A percentile compares a stretch with the other conserved stretches of the same genome.
These are phyloP conservation scores for Eleginops maclovinus DNA, from an alignment of 2,113 vertebrate species.

Conservation along the genomic window DNA sequence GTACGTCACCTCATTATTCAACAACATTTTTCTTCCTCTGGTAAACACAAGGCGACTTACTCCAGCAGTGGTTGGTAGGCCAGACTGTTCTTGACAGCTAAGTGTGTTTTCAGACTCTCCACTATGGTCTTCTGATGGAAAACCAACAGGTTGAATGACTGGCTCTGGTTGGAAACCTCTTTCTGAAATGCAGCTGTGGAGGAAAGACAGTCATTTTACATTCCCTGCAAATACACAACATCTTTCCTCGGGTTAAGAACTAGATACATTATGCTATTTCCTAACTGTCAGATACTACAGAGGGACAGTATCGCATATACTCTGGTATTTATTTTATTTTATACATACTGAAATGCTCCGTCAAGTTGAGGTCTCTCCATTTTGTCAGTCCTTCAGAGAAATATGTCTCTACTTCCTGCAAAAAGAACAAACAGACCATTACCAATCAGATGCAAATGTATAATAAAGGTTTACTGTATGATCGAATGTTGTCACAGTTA, in stretches of 20 bases:
- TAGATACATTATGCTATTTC: background rate
- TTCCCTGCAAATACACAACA: background rate
- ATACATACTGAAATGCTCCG: conserved; percentile 92
- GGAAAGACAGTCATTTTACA: conserved; percentile 7
- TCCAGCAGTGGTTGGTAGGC: conserved; percentile 94
- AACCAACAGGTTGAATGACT: conserved; percentile 96
- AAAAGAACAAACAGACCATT: conserved; percentile 6
- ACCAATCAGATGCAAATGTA: background rate
- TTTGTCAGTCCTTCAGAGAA: conserved; percentile 95
- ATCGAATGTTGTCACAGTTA: no score
- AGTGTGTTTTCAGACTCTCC: conserved; percentile 91
- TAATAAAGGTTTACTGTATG: background rate
- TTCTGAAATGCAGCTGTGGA: conserved; percentile 88
- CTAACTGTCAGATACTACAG: no score
- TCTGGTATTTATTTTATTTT: background rate
- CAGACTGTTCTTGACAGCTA: conserved; percentile 88
- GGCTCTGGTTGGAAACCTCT: conserved; percentile 91
- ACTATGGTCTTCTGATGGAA: conserved; percentile 93
- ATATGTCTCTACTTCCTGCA: conserved; percentile 95
- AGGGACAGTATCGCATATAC: background rate
- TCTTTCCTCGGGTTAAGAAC: background rate
- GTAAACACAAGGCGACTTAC: conserved; percentile 83
- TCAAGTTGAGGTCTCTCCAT: conserved; percentile 97
- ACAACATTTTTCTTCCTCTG: background rate
- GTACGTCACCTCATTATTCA: background rate